These are phyloP conservation scores for Auanema sp. DNA, from an alignment of 2,888 invertebrate species.

Conservation along the genomic window DNA sequence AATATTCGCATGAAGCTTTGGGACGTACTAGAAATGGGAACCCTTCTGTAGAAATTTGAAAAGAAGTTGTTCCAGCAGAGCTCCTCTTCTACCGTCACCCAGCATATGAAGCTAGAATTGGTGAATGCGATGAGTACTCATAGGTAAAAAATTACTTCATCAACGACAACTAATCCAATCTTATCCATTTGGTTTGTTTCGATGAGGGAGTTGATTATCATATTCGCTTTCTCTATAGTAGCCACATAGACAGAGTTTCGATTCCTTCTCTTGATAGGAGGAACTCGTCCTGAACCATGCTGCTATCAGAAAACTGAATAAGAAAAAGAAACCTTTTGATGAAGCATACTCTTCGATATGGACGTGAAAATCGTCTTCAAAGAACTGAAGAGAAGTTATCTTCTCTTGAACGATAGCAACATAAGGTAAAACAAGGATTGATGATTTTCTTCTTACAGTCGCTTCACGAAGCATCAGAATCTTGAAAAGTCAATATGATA, in stretches of 20 bases:
- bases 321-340: slow-evolving; percentile 66
- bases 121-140: not conserved
- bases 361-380: slow-evolving; percentile 84
- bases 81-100: slow-evolving; percentile 81
- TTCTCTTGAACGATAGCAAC: slow-evolving; percentile 97
- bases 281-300: slow-evolving; percentile 75
- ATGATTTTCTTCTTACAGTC: slow-evolving; percentile 79
- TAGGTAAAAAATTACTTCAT: slow-evolving; percentile 71
- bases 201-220: slow-evolving; percentile 79
- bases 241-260: slow-evolving; percentile 81
- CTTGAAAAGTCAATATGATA: slow-evolving; percentile 16
- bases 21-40: too few species aligned
- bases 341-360: slow-evolving; percentile 92
- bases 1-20: too few species aligned
- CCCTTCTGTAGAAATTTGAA: slow-evolving; percentile 74
- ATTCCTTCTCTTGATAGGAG: slow-evolving; percentile 79
- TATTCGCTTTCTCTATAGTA: slow-evolving; percentile 90
- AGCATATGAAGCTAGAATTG: slow-evolving; percentile 76
- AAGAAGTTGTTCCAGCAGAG: slow-evolving; percentile 80
- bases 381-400: slow-evolving; percentile 80
- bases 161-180: slow-evolving; percentile 81
- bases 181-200: slow-evolving; percentile 76
- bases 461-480: slow-evolving; percentile 81
- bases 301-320: not conserved
- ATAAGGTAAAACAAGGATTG: slow-evolving; percentile 86